Percentiles rank a stretch among this genome's conserved stretches.
Evolutionary conservation across 1,140 invertebrate genomes (phyloP).

Genomic region (Hypsibius dujardini): DNA sequence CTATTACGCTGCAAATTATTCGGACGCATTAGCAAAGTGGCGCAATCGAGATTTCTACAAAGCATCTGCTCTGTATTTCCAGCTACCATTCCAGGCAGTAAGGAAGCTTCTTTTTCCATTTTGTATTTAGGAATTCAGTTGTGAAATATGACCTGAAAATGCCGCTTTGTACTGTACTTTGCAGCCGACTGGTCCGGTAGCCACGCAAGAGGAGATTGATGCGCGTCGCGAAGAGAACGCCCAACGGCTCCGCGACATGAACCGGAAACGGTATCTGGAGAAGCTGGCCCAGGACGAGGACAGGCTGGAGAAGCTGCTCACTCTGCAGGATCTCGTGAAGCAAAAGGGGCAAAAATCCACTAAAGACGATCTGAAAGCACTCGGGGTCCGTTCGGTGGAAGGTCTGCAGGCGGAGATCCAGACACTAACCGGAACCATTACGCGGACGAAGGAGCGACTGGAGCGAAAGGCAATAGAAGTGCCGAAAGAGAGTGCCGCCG

Average conservation of each 20-base stretch:
- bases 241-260: slow-evolving; percentile 46
- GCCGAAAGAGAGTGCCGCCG: background rate
- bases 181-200: background rate
- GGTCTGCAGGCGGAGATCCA: slow-evolving; percentile 55
- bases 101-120: background rate
- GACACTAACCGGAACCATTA: slow-evolving; percentile 34
- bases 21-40: slow-evolving; percentile 59
- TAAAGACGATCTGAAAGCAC: slow-evolving; percentile 42
- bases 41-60: slow-evolving; percentile 61
- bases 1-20: slow-evolving; percentile 55
- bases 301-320: slow-evolving; percentile 54
- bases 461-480: background rate
- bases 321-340: slow-evolving; percentile 55
- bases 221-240: slow-evolving; percentile 23
- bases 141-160: no score
- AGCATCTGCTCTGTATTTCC: slow-evolving; percentile 58
- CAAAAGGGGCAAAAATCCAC: slow-evolving; percentile 58
- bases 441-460: slow-evolving; percentile 3
- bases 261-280: slow-evolving; percentile 63
- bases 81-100: slow-evolving; percentile 48
- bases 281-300: slow-evolving; percentile 60
- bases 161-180: background rate
- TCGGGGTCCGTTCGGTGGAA: slow-evolving; percentile 40
- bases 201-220: slow-evolving; percentile 18
- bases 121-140: no score